A percentile compares a stretch with the other conserved stretches of the same genome.
Conservation (phyloP, 2,113 vertebrate genomes). For the Microcebus ravelobensis region DNA sequence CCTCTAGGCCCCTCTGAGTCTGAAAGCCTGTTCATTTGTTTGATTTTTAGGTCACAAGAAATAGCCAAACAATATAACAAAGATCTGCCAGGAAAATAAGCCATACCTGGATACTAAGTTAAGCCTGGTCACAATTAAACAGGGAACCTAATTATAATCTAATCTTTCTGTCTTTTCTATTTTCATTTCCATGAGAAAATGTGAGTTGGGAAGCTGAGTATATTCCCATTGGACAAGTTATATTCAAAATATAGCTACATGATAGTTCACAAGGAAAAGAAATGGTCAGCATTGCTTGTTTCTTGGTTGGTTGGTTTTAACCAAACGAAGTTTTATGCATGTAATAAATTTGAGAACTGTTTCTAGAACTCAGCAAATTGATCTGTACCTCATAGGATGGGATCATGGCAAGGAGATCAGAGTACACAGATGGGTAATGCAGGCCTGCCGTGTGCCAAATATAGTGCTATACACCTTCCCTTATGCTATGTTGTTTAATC, state of each 20-base stretch:
- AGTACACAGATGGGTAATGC: not conserved
- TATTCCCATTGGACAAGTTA: not conserved
- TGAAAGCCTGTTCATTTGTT: constrained; percentile 17
- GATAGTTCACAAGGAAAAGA: not conserved
- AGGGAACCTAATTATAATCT: constrained; percentile 48
- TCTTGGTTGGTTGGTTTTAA: constrained; percentile 24
- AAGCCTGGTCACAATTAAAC: constrained; percentile 58
- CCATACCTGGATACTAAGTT: constrained; percentile 22
- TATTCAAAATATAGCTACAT: not conserved
- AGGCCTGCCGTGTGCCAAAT: not conserved
- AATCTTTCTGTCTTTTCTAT: constrained; percentile 48
- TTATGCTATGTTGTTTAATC: not conserved
- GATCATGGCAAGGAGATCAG: not conserved
- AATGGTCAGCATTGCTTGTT: not conserved
- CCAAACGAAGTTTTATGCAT: not conserved
- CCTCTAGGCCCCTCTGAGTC: not conserved
- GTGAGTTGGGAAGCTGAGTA: constrained; percentile 38
- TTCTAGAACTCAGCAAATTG: constrained; percentile 7
- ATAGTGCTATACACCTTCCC: not conserved
- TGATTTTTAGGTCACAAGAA: constrained; percentile 49
- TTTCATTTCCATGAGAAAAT: constrained; percentile 51
- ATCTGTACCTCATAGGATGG: not conserved
- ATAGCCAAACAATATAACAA: constrained; percentile 44
- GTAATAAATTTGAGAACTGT: not conserved
- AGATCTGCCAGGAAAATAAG: constrained; percentile 48